Conservation (phyloP, 2,888 invertebrate species). For the Argyra leucocephala region DNA sequence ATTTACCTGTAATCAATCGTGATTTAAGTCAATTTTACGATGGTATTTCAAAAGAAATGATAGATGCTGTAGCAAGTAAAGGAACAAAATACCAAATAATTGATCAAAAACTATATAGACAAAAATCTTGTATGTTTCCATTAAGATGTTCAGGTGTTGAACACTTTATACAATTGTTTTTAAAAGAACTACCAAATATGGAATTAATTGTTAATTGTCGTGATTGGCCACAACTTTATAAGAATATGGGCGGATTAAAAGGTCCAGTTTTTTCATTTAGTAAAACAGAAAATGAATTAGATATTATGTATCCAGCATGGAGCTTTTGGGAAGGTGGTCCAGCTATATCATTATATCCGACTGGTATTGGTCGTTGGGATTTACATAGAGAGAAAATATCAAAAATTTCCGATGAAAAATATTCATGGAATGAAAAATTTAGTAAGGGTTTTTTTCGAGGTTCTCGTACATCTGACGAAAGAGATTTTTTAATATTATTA, state of each 20-base stretch:
- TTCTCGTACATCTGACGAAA: constrained; percentile 82
- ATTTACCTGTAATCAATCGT: constrained; percentile 51
- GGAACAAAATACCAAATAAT: constrained; percentile 79
- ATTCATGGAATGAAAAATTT: constrained; percentile 69
- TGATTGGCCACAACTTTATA: constrained; percentile 84
- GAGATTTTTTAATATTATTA: constrained; percentile 79
- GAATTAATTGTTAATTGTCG: constrained; percentile 82
- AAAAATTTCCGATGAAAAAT: constrained; percentile 51
- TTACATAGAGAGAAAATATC: constrained; percentile 63
- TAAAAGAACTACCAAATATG: constrained; percentile 64
- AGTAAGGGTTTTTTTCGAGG: constrained; percentile 78
- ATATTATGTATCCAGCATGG: constrained; percentile 95
- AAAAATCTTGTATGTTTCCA: constrained; percentile 82
- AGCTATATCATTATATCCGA: constrained; percentile 85
- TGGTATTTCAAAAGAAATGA: constrained; percentile 60
- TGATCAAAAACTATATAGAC: constrained; percentile 67
- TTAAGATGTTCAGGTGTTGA: constrained; percentile 84
- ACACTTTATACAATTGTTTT: constrained; percentile 66
- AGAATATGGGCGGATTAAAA: constrained; percentile 45
- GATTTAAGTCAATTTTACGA: constrained; percentile 62
- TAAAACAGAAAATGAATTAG: constrained; percentile 70
- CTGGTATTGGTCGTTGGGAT: constrained; percentile 91
- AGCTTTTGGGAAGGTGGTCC: constrained; percentile 98
- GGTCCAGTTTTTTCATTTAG: constrained; percentile 93
- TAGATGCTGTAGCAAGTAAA: constrained; percentile 50